Percentiles rank a stretch among this genome's conserved stretches.
These are phyloP conservation scores for Atherinomorus stipes DNA, from an alignment of 2,113 vertebrate species.

Conservation along the genomic window DNA sequence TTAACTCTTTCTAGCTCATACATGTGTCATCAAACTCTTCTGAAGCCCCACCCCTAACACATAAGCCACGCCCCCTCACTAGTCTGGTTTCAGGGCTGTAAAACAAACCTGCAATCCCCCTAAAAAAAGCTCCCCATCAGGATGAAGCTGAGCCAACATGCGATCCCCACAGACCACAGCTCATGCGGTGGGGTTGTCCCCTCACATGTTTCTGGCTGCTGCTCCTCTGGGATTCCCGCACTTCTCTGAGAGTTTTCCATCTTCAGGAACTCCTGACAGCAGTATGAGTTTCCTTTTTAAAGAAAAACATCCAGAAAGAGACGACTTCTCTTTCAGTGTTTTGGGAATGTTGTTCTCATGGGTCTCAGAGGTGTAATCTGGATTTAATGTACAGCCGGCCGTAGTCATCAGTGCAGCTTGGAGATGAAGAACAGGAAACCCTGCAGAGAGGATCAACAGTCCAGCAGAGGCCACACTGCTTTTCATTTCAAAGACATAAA, in stretches of 20 bases:
- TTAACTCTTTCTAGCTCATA: too few species aligned
- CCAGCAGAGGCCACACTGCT: slow-evolving; percentile 26
- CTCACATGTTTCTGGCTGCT: slow-evolving; percentile 25
- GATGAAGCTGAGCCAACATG: slow-evolving; percentile 3
- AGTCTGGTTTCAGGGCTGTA: too few species aligned
- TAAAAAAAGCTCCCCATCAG: too few species aligned
- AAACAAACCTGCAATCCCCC: neutral
- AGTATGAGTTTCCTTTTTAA: slow-evolving; percentile 30
- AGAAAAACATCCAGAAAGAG: slow-evolving; percentile 56
- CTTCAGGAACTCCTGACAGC: slow-evolving; percentile 58
- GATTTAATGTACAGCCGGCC: slow-evolving; percentile 47
- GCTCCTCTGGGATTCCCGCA: slow-evolving; percentile 46
- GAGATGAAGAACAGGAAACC: slow-evolving; percentile 48
- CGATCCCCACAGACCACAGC: slow-evolving; percentile 31
- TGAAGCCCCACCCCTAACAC: too few species aligned
- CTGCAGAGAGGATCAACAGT: slow-evolving; percentile 58
- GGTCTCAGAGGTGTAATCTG: slow-evolving; percentile 61
- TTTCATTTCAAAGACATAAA: slow-evolving; percentile 18
- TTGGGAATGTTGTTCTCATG: slow-evolving; percentile 39
- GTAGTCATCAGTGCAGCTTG: slow-evolving; percentile 33
- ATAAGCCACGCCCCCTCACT: too few species aligned
- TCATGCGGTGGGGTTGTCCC: slow-evolving; percentile 29
- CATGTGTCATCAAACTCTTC: too few species aligned
- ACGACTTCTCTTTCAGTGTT: slow-evolving; percentile 28
- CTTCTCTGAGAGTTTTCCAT: slow-evolving; percentile 58